These are phyloP conservation scores for Oplegnathus fasciatus DNA, from an alignment of 2,113 vertebrate species.

Conservation along the genomic window DNA sequence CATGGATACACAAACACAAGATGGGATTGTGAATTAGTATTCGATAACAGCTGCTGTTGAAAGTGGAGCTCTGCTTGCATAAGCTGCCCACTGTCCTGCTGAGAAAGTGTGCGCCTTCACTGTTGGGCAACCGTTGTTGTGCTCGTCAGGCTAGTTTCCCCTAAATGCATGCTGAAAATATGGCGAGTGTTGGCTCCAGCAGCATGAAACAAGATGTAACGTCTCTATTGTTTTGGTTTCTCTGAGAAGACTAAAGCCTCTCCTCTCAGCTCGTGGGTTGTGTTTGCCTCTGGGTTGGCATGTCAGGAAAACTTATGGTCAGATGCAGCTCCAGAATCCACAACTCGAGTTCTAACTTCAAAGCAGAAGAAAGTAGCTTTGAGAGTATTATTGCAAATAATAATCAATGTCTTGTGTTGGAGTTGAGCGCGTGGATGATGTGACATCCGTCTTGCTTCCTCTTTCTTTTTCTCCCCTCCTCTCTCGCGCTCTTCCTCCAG, in stretches of 20 bases:
- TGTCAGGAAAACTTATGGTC: slow-evolving; percentile 23
- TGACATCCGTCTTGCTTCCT: slow-evolving; percentile 14
- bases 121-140: slow-evolving; percentile 2
- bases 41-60: slow-evolving; percentile 56
- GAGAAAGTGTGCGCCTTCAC: slow-evolving; percentile 23
- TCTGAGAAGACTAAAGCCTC: not conserved
- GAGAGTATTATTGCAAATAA: slow-evolving; percentile 21
- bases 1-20: slow-evolving; percentile 71
- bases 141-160: slow-evolving; percentile 2
- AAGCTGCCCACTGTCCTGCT: slow-evolving; percentile 48
- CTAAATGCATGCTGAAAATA: slow-evolving; percentile 24
- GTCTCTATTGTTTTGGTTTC: slow-evolving; percentile 28
- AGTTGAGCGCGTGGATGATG: slow-evolving; percentile 17
- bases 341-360: slow-evolving; percentile 4
- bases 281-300: slow-evolving; percentile 18
- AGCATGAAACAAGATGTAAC: slow-evolving; percentile 7
- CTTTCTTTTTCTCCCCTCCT: not conserved
- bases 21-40: slow-evolving; percentile 63
- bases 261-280: slow-evolving; percentile 15
- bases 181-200: not conserved
- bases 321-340: slow-evolving; percentile 4
- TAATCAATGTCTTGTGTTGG: not conserved
- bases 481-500: not conserved
- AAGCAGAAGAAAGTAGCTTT: slow-evolving; percentile 8
- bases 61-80: slow-evolving; percentile 60